Percentiles rank a stretch among this genome's conserved stretches.
Evolutionary conservation across 2,797 vertebrate genomes (phyloP).

Genomic region (Coluber constrictor): DNA sequence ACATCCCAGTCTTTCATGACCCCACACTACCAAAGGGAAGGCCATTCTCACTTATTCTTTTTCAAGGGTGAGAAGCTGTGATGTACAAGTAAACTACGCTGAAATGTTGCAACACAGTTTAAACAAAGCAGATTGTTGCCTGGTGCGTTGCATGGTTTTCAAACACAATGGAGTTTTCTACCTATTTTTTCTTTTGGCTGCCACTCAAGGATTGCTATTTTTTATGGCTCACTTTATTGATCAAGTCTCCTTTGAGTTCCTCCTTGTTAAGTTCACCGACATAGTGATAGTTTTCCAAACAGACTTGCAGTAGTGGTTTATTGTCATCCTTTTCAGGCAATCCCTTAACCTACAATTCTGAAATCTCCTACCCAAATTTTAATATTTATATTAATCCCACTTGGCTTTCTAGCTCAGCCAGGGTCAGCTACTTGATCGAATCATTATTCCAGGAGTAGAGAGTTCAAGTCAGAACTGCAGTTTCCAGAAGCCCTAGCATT

Average conservation of each 20-base stretch:
- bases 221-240: background rate
- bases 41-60: background rate
- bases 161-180: background rate
- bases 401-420: background rate
- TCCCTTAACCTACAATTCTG: background rate
- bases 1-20: background rate
- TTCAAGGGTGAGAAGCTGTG: background rate
- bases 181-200: background rate
- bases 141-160: background rate
- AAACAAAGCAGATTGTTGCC: background rate
- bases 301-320: background rate
- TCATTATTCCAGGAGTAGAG: background rate
- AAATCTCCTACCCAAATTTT: background rate
- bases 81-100: background rate
- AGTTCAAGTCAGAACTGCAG: background rate
- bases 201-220: background rate
- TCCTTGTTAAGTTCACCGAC: background rate
- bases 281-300: background rate
- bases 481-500: background rate
- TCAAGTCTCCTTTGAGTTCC: background rate
- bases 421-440: background rate
- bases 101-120: background rate
- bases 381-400: background rate
- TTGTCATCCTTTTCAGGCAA: background rate
- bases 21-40: background rate